These are phyloP conservation scores for Lepidochitona cinerea DNA, from an alignment of 2,888 invertebrate species.

Conservation along the genomic window DNA sequence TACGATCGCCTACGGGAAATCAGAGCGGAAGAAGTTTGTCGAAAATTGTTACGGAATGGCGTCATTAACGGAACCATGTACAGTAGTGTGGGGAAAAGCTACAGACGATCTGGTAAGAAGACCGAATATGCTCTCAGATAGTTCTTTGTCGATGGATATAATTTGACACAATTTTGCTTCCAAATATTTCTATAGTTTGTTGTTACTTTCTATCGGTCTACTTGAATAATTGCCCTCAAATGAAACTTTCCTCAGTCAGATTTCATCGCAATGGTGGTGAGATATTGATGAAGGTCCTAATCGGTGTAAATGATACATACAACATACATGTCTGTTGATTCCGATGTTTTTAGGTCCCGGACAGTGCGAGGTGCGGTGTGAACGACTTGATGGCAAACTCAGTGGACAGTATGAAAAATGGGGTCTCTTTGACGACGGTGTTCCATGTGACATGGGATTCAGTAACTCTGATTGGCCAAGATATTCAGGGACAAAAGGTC, in stretches of 20 bases:
- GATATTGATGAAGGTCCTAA: too few species aligned
- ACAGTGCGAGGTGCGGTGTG: neutral
- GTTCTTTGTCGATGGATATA: too few species aligned
- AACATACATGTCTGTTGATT: too few species aligned
- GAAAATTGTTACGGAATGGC: neutral
- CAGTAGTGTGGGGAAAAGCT: neutral
- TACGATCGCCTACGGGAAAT: neutral
- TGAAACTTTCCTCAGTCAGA: too few species aligned
- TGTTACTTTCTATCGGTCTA: too few species aligned
- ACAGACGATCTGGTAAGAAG: neutral
- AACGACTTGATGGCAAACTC: neutral
- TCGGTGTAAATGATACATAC: too few species aligned
- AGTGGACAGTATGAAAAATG: neutral
- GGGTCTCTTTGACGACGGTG: neutral
- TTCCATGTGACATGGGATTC: neutral
- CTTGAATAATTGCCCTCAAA: too few species aligned
- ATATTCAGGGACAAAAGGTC: neutral
- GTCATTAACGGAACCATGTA: neutral
- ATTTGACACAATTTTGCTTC: too few species aligned
- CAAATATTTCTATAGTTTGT: too few species aligned
- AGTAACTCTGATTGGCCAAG: neutral
- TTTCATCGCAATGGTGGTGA: too few species aligned
- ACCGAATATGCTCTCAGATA: too few species aligned
- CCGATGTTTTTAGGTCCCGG: neutral
- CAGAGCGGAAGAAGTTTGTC: neutral